Evolutionary conservation across 2,888 invertebrate genomes (phyloP).

Genomic region (Euspilapteryx auroguttella): DNA sequence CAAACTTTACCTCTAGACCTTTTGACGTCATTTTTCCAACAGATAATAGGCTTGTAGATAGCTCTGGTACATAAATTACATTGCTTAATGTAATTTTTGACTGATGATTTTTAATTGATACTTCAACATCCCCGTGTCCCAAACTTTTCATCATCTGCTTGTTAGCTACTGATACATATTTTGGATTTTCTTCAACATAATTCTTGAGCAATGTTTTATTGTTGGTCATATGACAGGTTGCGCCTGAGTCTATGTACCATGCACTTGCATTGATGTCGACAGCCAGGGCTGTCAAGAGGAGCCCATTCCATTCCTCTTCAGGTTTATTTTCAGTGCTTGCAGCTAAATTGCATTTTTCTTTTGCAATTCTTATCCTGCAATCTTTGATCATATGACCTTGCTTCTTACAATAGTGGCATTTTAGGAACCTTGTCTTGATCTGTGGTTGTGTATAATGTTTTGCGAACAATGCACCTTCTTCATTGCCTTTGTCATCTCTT

Average conservation of each 20-base stretch:
- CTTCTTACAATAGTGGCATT: slow-evolving; percentile 2
- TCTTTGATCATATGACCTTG: slow-evolving; percentile 1
- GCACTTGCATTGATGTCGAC: slow-evolving; percentile 5
- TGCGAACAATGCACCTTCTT: slow-evolving; percentile 1
- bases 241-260: slow-evolving; percentile 7
- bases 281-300: background rate
- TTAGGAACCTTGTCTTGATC: background rate
- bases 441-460: background rate
- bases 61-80: slow-evolving; percentile 1
- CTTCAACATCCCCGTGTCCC: slow-evolving; percentile 8
- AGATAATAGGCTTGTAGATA: slow-evolving; percentile 1
- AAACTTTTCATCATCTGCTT: slow-evolving; percentile 6
- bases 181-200: slow-evolving; percentile 5
- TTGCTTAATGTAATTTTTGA: too few species aligned
- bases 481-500: slow-evolving; percentile 3
- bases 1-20: background rate
- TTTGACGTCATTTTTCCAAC: background rate
- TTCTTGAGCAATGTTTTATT: slow-evolving; percentile 5
- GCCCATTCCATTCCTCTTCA: slow-evolving; percentile 1
- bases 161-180: slow-evolving; percentile 6
- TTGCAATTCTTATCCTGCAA: background rate
- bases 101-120: slow-evolving; percentile 5
- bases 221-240: slow-evolving; percentile 7
- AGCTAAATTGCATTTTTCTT: slow-evolving; percentile 1
- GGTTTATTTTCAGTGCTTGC: too few species aligned